Evolutionary conservation across 1,140 invertebrate species (phyloP).

Genomic region (Periplaneta americana): DNA sequence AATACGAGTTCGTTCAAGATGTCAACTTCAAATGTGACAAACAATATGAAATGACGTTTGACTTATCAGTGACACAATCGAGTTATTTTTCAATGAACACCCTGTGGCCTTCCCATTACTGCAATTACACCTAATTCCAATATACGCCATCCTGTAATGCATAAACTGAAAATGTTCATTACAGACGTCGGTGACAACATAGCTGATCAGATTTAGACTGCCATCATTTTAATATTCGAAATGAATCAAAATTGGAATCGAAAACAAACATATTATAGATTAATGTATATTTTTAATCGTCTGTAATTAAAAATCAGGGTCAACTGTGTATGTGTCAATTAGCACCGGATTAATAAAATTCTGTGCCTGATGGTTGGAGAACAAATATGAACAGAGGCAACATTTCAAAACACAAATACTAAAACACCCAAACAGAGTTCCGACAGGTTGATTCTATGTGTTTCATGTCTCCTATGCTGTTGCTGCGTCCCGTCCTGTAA

Average conservation of each 20-base stretch:
- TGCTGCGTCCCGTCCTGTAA: too few relatives aligned
- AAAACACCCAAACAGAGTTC: too few relatives aligned
- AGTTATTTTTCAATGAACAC: background rate
- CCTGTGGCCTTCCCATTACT: background rate
- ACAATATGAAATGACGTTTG: too few relatives aligned
- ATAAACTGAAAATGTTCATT: background rate
- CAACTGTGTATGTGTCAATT: background rate
- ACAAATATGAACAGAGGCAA: too few relatives aligned
- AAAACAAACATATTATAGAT: background rate
- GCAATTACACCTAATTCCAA: background rate
- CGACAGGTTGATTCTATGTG: too few relatives aligned
- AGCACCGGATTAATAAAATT: background rate
- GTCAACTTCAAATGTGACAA: too few relatives aligned
- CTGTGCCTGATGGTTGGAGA: too few relatives aligned
- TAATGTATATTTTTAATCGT: background rate
- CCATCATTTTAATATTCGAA: background rate
- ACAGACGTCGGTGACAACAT: background rate
- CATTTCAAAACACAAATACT: too few relatives aligned
- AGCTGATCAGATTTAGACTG: background rate
- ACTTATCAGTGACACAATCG: too few relatives aligned
- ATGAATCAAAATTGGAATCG: background rate
- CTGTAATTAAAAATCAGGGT: background rate
- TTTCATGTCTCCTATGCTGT: too few relatives aligned
- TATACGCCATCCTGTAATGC: background rate
- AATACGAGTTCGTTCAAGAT: too few relatives aligned